Evolutionary conservation across 1,140 invertebrate species (phyloP), one percentile per base, ranked within the genome.

Genomic region (Neodiprion lecontei): DNA sequence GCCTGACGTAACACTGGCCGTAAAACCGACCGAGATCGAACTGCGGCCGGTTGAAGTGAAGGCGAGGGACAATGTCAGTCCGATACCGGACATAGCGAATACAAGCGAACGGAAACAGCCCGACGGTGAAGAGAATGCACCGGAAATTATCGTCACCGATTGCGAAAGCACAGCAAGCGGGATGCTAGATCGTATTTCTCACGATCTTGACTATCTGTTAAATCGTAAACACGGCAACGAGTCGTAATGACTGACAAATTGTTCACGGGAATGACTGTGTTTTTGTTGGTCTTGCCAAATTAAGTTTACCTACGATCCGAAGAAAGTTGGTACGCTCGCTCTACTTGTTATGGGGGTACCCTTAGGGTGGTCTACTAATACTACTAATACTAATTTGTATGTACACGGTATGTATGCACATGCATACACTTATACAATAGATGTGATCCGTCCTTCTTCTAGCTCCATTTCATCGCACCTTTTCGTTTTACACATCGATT

Each of bases 141-240:
- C 82, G 1, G 83, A 87, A 72, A 84, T 86, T 11, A 74, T 74
- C 3, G 76, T 82, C 0, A 82, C 81, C 7, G 73, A 78, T 50
- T 83, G 83, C 73, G 83, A 84, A 14, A 79, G 73, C 75, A 84
- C 81, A 0, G 82, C 79, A n/a, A 84, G 77, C 50, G 91, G 91
- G 70, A 92, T 94, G 88, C 85, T 94, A 3, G 91, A 94, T 84
- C 90, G 93, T 77, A 95, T 95, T 80, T 93, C 92, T 1, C 91
- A 93, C 79, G 93, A 95, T 85, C 87, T 94, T 66, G 93, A 94
- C 84, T 95, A 94, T 87, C 84, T 95, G 74, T 85, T 95, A 69
- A 94, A 94, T 83, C 90, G 92, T 71, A 92, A 88, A 53, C 81
- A 82, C 74, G 69, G 81, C 9, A 77, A 80, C 53, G 80, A 82